Base-by-base conservation (phyloP, 2,888 invertebrate genomes). In the Cephus rjabovi region DNA sequence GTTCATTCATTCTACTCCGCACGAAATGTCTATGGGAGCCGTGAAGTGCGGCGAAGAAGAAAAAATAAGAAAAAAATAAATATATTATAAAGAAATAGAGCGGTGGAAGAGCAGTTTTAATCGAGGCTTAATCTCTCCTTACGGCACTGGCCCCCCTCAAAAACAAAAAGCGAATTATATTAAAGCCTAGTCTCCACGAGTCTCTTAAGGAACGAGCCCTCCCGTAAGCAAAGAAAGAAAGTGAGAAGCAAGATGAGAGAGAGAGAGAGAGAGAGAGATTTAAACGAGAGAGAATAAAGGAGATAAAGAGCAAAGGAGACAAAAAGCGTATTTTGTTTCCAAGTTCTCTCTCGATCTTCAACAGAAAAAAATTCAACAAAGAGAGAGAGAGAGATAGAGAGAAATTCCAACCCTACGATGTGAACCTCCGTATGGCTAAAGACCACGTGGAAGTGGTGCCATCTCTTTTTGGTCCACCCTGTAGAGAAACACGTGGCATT, bases 111-210 rank as follows among this genome's bases (percentile, higher is more conserved):
- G 15, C 30, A 76, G n/a, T 34, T 78, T 77, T 81, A 80, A 78
- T 79, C 80, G 79, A 81, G 80, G 85, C 85, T 86, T 85, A 84
- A 86, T 86, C 83, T 83, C 79, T 81, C 79, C 82, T 73, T 79
- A 80, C 78, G 81, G 81, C 85, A 80, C 81, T 77, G 78, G 76
- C 40, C 80, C 80, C 80, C 78, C 73, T 77, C 76, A 78, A 75
- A 56, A 56, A 56, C 23, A 56, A 56, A 56, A 56, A 56, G 23
- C 56, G 23, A 56, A 56, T 56, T 56, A 56, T 56, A 56, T 56
- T 56, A 56, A 56, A 56, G 56, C 56, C 23, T 23, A 23, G 56
- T 73, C 73, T 34, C 56, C 40, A 15, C 30, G 15, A 12, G 40
- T 12, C 35, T 34, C 11, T 75, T 40, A 23, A 23, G 56, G 35